Evolutionary conservation across 2,888 invertebrate species (phyloP), one percentile per base, ranked within the genome.

Genomic region (Caenorhabditis becei): DNA sequence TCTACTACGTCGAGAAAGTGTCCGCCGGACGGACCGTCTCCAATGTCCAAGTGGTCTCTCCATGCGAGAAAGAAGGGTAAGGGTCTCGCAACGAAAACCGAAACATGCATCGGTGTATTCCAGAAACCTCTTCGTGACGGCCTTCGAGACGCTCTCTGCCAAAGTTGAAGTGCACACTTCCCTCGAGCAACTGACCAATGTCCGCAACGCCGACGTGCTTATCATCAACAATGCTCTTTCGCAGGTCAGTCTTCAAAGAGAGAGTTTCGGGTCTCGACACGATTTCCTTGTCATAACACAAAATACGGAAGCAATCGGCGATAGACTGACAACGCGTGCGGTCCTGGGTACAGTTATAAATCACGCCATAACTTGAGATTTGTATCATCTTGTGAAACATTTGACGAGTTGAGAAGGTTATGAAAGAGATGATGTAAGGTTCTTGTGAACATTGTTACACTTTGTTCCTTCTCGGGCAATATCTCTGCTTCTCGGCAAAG

Each of bases 41-140:
- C 24, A 71, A 66, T 23, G 84, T 83, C 1, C 81, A 81, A 28
- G 74, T 83, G 14, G 59, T 85, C 11, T 74, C 83, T 20, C 69
- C 74, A 23, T 83, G 81, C 26, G 53, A 66, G 54, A 63, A 77
- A 18, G 72, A 59, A 14, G 72, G 69, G 82, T 82, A 10, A 61
- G 70, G 35, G 18, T 16, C 16, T 53, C 16, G 20, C 59, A 16
- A n/a, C 28, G 26, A 2, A 37, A 7, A 35, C 14, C 20, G n/a
- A 8, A 28, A 37, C 61, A n/a, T 24, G 37, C 61, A 61, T 35
- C 37, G 32, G 16, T 26, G 26, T 58, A 18, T 47, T 63, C 18
- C 23, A 63, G 49, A 32, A 49, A 51, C 35, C 14, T 20, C n/a
- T 80, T 51, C 62, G 67, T 49, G 10, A 65, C 65, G 7, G 71